Conservation (phyloP, 2,888 invertebrate genomes). For the Drosophila kuntzei region DNA sequence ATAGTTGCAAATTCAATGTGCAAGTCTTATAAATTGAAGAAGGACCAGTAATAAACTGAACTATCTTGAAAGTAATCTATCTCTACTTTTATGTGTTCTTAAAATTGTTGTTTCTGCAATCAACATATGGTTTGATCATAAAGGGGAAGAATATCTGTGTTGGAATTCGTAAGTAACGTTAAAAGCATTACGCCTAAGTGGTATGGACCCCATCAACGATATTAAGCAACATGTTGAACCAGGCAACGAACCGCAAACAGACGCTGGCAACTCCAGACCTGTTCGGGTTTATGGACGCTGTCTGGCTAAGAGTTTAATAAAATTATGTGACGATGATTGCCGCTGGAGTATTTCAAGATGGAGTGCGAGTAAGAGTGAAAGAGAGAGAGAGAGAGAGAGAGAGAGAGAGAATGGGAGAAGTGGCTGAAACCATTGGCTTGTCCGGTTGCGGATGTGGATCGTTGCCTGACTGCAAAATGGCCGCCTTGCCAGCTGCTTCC, state of each 20-base stretch:
- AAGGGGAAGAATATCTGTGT: conserved; percentile 10
- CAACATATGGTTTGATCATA: conserved; percentile 7
- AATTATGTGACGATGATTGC: conserved; percentile 81
- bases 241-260: conserved; percentile 47
- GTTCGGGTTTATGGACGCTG: conserved; percentile 49
- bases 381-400: not conserved
- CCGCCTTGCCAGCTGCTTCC: conserved; percentile 54
- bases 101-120: not conserved
- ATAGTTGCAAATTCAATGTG: not conserved
- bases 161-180: conserved; percentile 14
- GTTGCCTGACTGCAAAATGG: conserved; percentile 60
- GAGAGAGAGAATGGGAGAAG: not conserved
- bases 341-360: conserved; percentile 29
- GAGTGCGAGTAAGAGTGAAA: not conserved
- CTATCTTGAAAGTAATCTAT: not conserved
- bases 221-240: conserved; percentile 45
- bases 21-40: not conserved
- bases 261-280: conserved; percentile 30
- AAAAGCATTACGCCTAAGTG: conserved; percentile 31
- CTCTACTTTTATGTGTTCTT: not conserved
- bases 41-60: not conserved
- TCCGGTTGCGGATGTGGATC: conserved; percentile 56
- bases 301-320: conserved; percentile 74
- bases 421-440: conserved; percentile 41
- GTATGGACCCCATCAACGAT: conserved; percentile 20